These are phyloP conservation scores for Caenorhabditis macrosperma DNA, from an alignment of 2,888 invertebrate species.

Conservation along the genomic window DNA sequence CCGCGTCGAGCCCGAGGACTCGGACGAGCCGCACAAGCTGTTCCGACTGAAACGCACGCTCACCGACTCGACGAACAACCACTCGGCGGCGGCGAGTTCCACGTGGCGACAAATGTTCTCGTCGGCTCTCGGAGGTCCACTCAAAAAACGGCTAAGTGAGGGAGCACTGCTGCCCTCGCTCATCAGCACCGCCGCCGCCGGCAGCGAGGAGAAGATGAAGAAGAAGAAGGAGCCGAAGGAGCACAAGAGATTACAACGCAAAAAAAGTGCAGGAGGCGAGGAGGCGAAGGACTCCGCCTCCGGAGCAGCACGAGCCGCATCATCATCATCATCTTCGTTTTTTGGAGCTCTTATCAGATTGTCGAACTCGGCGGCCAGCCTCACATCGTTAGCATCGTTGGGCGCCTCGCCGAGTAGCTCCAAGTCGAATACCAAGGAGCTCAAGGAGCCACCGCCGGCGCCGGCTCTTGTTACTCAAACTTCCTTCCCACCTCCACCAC, in stretches of 20 bases:
- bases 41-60: conserved; percentile 53
- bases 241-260: conserved; percentile 41
- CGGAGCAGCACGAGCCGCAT: background rate
- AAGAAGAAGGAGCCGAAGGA: conserved; percentile 36
- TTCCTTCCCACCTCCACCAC: conserved; percentile 5
- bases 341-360: conserved; percentile 61
- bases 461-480: conserved; percentile 29
- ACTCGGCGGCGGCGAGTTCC: conserved; percentile 21
- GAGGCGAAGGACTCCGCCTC: conserved; percentile 32
- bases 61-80: conserved; percentile 56
- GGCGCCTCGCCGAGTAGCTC: conserved; percentile 13
- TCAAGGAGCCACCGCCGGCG: conserved; percentile 38
- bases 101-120: conserved; percentile 50
- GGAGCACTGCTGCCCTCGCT: conserved; percentile 36
- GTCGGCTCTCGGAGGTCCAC: conserved; percentile 54
- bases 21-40: conserved; percentile 16
- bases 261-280: conserved; percentile 52
- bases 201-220: conserved; percentile 27
- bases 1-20: conserved; percentile 40
- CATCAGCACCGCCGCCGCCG: conserved; percentile 20
- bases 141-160: conserved; percentile 61
- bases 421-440: conserved; percentile 38
- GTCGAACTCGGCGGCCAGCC: conserved; percentile 40
- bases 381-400: conserved; percentile 27
- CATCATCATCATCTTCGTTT: conserved; percentile 49